These are phyloP conservation scores for Liopterus haemorrhoidalis DNA, from an alignment of 2,888 invertebrate genomes.

Conservation along the genomic window DNA sequence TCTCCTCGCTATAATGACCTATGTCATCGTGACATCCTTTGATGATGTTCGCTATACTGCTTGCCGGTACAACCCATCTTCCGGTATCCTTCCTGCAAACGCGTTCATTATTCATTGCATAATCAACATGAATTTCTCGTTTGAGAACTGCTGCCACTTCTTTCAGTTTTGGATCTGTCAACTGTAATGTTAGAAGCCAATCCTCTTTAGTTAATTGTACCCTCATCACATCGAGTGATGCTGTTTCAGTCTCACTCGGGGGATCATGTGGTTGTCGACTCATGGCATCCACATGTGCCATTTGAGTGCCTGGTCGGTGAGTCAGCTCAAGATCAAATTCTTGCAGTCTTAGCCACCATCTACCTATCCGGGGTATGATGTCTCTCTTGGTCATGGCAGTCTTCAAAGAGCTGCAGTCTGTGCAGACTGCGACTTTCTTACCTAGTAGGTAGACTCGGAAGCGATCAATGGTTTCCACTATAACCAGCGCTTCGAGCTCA, in stretches of 20 bases:
- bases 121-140: conserved; percentile 11
- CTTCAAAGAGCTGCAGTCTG: conserved; percentile 31
- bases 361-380: conserved; percentile 26
- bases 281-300: conserved; percentile 30
- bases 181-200: conserved; percentile 9
- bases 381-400: conserved; percentile 26
- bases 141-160: not conserved
- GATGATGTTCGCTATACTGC: conserved; percentile 34
- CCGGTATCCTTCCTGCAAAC: conserved; percentile 8
- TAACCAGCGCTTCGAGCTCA: conserved; percentile 34
- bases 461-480: conserved; percentile 30
- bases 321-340: conserved; percentile 28
- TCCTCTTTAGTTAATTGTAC: conserved; percentile 8
- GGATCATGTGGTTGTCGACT: too few species aligned
- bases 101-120: conserved; percentile 10
- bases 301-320: conserved; percentile 25
- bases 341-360: conserved; percentile 30
- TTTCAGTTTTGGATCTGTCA: conserved; percentile 5
- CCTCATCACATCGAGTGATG: not conserved
- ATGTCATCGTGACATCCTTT: conserved; percentile 38
- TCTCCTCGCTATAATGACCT: conserved; percentile 38
- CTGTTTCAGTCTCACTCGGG: not conserved
- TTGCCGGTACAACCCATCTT: conserved; percentile 36
- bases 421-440: conserved; percentile 31
- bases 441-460: conserved; percentile 33